Evolutionary conservation across 2,113 vertebrate genomes (phyloP), one percentile per base, ranked within the genome.

Genomic region (Micronycteris hirsuta): DNA sequence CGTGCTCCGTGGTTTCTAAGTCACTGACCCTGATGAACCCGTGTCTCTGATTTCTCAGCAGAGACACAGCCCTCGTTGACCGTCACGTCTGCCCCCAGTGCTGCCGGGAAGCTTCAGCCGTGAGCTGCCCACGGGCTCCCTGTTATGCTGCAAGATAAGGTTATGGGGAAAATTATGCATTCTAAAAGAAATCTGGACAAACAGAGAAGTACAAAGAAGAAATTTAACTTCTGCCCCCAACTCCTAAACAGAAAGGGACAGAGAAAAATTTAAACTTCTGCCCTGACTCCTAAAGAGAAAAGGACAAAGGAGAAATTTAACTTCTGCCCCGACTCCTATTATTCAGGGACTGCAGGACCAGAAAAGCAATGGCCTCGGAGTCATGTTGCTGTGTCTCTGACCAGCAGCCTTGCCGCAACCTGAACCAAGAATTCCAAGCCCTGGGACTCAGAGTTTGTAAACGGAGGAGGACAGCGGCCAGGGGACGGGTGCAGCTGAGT

Each of bases 371-470:
- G 61, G 28, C 71, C 8, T 12, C 31, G 14, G 47, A 93, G 88
- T 41, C 56, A 4, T 9, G 24, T 16, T 24, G 31, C 12, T 43
- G 56, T 10, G 38, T 82, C 10, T 56, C 41, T n/a, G n/a, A 31
- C 86, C 47, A 85, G 90, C 80, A 86, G 70, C 43, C 77, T 81
- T 71, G 58, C 38, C 54, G 28, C 68, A 86, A 56, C 89, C 87
- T 77, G 78, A 58, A 73, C 54, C 45, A 88, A 97, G 43, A 91
- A 93, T 96, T 71, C 86, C 28, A 71, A 65, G 56, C 68, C 52
- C 38, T 11, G 63, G 63, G 74, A 86, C 92, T 86, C 67, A 49
- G 74, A 91, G 65, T 74, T 76, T 78, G 56, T 65, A 71, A 68
- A 80, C 26, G 86, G 56, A 90, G 54, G 33, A 76, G 7, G 82